A percentile compares a stretch with the other conserved stretches of the same genome.
phyloP scores from a whole-genome alignment of 1,140 invertebrate species.

The Pseudoatta argentina region DNA sequence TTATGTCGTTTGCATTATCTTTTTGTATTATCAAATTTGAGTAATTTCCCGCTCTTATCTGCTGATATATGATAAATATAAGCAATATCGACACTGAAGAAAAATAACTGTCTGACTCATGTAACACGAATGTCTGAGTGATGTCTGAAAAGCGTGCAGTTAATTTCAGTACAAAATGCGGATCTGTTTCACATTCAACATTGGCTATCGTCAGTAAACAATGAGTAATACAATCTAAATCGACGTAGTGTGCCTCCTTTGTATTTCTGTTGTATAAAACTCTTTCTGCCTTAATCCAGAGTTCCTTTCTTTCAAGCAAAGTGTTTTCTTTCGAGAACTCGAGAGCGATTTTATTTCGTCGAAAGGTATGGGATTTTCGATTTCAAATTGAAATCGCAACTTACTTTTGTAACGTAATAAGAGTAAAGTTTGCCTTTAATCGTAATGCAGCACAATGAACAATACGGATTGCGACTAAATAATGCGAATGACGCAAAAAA shows the following conservation, averaged over 20 bases:
- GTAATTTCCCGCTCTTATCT: background rate
- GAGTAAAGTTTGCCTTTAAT: no score
- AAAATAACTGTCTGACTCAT: background rate
- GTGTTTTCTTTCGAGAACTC: background rate
- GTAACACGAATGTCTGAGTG: background rate
- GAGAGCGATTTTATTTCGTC: background rate
- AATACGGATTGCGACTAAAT: background rate
- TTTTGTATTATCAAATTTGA: no score
- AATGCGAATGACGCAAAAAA: background rate
- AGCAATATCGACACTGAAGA: background rate
- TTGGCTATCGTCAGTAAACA: background rate
- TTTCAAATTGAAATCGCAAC: background rate
- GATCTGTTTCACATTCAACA: background rate
- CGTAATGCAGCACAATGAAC: background rate
- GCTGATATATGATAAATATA: background rate
- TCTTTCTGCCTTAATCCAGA: background rate
- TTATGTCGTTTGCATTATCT: background rate
- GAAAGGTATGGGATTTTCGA: background rate
- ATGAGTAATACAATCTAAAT: background rate
- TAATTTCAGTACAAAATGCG: no score
- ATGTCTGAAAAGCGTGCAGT: background rate
- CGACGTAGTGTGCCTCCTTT: background rate
- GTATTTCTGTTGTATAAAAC: background rate
- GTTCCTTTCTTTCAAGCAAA: background rate
- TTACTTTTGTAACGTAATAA: background rate